These are phyloP conservation scores for Acanthopleura granulata DNA, from an alignment of 2,888 invertebrate species.

Conservation along the genomic window DNA sequence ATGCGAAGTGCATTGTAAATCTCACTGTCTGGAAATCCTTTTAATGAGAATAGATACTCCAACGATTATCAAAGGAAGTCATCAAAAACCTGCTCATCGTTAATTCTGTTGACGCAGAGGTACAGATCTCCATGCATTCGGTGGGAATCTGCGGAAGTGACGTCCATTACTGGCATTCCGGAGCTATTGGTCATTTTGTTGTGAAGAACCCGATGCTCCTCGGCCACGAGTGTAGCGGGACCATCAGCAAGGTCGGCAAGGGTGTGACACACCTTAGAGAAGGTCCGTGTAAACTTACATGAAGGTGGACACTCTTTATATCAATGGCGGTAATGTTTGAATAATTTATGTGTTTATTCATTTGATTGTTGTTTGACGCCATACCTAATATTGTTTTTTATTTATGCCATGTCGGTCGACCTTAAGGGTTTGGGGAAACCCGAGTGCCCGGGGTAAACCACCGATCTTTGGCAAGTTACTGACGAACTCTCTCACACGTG, in stretches of 20 bases:
- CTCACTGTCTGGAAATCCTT: neutral
- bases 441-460: too few relatives aligned
- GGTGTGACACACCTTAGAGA: conserved; percentile 73
- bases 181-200: conserved; percentile 85
- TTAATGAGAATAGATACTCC: neutral
- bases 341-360: too few relatives aligned
- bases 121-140: conserved; percentile 86
- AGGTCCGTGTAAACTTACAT: conserved; percentile 64
- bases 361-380: too few relatives aligned
- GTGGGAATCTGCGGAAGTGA: conserved; percentile 96
- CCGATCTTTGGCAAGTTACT: too few relatives aligned
- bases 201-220: conserved; percentile 91
- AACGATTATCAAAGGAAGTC: too few relatives aligned
- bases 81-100: too few relatives aligned
- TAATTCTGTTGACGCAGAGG: conserved; percentile 77
- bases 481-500: too few relatives aligned
- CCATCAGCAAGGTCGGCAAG: conserved; percentile 77
- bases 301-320: too few relatives aligned
- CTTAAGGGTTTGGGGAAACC: too few relatives aligned
- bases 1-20: conserved; percentile 15
- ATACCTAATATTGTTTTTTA: too few relatives aligned
- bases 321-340: too few relatives aligned
- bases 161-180: conserved; percentile 89
- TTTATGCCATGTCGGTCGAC: too few relatives aligned
- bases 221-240: conserved; percentile 87